Base-by-base conservation (phyloP, 2,113 vertebrate species). In the Aptenodytes patagonicus region DNA sequence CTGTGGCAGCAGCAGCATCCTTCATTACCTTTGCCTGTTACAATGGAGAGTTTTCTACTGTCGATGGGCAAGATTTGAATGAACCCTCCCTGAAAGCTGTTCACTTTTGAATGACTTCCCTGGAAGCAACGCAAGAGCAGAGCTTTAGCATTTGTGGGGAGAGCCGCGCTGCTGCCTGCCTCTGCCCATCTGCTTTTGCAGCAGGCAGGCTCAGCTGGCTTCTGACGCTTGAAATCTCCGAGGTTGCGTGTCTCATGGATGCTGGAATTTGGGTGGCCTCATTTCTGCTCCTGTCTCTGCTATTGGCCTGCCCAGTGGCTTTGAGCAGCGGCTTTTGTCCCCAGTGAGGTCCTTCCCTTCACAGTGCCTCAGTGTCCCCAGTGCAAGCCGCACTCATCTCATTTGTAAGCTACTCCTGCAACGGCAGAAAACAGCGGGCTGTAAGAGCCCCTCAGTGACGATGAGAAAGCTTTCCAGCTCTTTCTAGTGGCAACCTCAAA, bases 371-470 rank as follows among this genome's bases (percentile, higher is more conserved):
- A 2, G 34, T 19, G n/a, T 72, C 28, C 26, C 24, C 20, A 16
- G 26, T 10, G 1, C 25, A 29, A 60, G 15, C 42, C 3, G 1
- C 10, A 1, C 28, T 69, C 7, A 1, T 18, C n/a, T 62, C 0
- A 0, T 58, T 58, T 68, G n/a, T 49, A 25, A 38, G 26, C 10
- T 52, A 47, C 32, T 81, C 7, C 55, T 73, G 62, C 36, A 14
- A 19, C 2, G 6, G 34, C 49, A 42, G 22, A 18, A n/a, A 57
- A 5, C 14, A 28, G 26, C 1, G 6, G n/a, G n/a, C 70, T 52
- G 7, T 24, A 17, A n/a, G n/a, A 47, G 17, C 15, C 47, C 46
- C 68, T 83, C 3, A 1, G 16, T 51, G 64, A 32, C 42, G 15
- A 13, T 0, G 4, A 57, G 66, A 76, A 83, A 66, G 14, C 34